Evolutionary conservation across 2,113 vertebrate genomes (phyloP).

Genomic region (Poeciliopsis retropinna): DNA sequence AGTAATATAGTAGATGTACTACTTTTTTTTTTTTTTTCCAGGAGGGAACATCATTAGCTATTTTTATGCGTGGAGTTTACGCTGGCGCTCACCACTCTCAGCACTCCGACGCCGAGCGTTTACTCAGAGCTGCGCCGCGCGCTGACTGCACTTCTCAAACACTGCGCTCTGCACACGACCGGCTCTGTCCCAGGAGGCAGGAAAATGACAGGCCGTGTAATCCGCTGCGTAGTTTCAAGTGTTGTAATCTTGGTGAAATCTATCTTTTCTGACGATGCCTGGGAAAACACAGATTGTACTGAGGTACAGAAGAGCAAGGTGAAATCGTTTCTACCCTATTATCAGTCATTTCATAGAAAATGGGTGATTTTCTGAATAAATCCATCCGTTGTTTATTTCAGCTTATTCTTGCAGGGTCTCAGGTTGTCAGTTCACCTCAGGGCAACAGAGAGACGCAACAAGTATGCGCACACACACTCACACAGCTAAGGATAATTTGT

Average conservation of each 20-base stretch:
- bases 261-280: constrained; percentile 31
- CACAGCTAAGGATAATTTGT: neutral
- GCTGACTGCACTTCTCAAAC: constrained; percentile 26
- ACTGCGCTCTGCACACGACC: constrained; percentile 18
- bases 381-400: too few relatives aligned
- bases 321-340: constrained; percentile 4
- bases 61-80: constrained; percentile 67
- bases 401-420: too few relatives aligned
- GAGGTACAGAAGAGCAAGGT: constrained; percentile 10
- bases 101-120: constrained; percentile 36
- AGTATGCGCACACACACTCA: too few relatives aligned
- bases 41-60: constrained; percentile 66
- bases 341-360: neutral
- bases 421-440: too few relatives aligned
- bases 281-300: constrained; percentile 37
- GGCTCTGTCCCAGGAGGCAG: constrained; percentile 39
- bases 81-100: constrained; percentile 43
- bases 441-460: too few relatives aligned
- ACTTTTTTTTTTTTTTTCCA: constrained; percentile 63
- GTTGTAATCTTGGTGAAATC: constrained; percentile 57
- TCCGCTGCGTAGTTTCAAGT: constrained; percentile 40
- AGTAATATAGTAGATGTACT: constrained; percentile 67
- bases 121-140: constrained; percentile 29
- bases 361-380: neutral
- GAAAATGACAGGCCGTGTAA: constrained; percentile 53